Base-by-base conservation (phyloP, 2,797 vertebrate genomes). In the Myripristis jacobus region DNA sequence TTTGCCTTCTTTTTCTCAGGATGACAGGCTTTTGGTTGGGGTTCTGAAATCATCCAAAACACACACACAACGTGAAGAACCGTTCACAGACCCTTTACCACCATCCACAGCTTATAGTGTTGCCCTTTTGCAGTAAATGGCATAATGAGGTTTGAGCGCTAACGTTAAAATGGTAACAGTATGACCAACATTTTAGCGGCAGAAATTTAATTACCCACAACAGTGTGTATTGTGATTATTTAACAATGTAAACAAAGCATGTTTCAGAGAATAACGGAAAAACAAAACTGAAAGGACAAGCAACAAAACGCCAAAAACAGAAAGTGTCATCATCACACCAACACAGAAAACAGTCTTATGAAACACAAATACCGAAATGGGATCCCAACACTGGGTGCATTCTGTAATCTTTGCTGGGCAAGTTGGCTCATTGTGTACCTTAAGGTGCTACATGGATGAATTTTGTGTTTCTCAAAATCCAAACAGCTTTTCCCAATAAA, bases 21-120 rank as follows among this genome's bases (percentile, higher is more conserved):
- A 98, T 96, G 62, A 99, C 98, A n/a, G 98, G 98, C 83, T 98
- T 99, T 91, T 98, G 98, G 93, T 95, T 97, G 67, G 96, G 77
- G 78, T 97, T 99, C 98, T 99, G 84, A 66, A 93, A 91, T 87
- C 47, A 81, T 58, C 19, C 59, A 61, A 70, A 62, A 81, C 4
- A 57, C 3, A 21, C 0, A 48, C 10, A 57, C 2, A 13, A 4
- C 27, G 12, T 72, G 2, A 67, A 8, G 10, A 18, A 12, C 10
- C 0, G 0, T 10, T 54, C 44, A 4, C 11, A 46, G 3, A 63
- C n/a, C 31, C 1, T 52, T 7, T 13, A 4, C 55, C 15, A 51
- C 16, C 8, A 6, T 22, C 24, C 13, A 52, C 5, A 60, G 13
- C 13, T 27, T 50, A 60, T 0, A 10, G 21, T 44, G 22, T 36